Percentiles rank a stretch among this genome's conserved stretches.
Conservation (phyloP, 2,888 invertebrate genomes). For the Hololepta plana region DNA sequence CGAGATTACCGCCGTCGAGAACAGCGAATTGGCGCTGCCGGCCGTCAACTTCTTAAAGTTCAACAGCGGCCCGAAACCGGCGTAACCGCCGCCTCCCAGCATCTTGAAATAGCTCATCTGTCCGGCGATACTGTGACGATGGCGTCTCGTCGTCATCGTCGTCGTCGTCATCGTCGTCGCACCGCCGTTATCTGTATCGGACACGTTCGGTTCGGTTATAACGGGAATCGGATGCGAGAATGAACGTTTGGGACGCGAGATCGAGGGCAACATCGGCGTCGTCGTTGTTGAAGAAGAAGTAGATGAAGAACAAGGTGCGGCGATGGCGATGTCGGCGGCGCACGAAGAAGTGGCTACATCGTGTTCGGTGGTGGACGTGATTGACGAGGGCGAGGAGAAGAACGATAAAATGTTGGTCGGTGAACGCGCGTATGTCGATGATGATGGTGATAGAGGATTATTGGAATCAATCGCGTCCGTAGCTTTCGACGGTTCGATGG, state of each 20-base stretch:
- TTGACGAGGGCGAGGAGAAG: constrained; percentile 16
- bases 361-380: constrained; percentile 7
- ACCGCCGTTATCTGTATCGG: constrained; percentile 23
- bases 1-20: constrained; percentile 91
- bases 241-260: constrained; percentile 14
- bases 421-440: constrained; percentile 15
- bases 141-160: constrained; percentile 25
- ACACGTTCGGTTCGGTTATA: constrained; percentile 20
- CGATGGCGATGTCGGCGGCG: constrained; percentile 4
- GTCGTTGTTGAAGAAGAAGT: constrained; percentile 4
- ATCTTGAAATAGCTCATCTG: constrained; percentile 89
- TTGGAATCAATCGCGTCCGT: not conserved
- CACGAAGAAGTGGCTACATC: constrained; percentile 3
- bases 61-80: constrained; percentile 41
- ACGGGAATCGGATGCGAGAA: constrained; percentile 19
- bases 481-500: constrained; percentile 1
- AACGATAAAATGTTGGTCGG: constrained; percentile 22
- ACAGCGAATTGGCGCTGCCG: constrained; percentile 66
- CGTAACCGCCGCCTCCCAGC: too few relatives aligned
- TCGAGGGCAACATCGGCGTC: constrained; percentile 4
- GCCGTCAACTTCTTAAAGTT: constrained; percentile 36
- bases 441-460: too few relatives aligned
- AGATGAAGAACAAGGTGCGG: too few relatives aligned
- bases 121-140: constrained; percentile 91
- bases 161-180: too few relatives aligned